Base-by-base conservation (phyloP, 1,140 invertebrate species). In the Bombus polaris region DNA sequence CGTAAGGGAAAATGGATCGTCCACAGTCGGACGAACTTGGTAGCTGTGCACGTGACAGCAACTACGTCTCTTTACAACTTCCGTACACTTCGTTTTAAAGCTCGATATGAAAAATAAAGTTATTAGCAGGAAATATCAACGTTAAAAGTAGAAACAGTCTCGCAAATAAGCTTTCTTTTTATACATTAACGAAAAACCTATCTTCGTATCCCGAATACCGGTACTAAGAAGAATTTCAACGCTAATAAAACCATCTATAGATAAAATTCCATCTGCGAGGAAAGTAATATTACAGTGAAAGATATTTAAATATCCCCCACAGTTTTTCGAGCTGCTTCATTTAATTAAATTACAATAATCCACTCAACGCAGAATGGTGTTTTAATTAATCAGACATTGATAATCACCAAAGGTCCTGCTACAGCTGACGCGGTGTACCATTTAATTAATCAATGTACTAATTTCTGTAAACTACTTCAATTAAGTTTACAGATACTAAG, bases 1-100 rank as follows among this genome's bases (percentile, higher is more conserved):
- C 18, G n/a, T 28, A 65, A n/a, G 57, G 53, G 28, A 62, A 77
- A 77, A 77, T 77, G 75, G 57, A 77, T 77, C 53, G 57, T 77
- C 59, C 13, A 39, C 13, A 39, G 75, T 65, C 57, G 28, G 25
- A 39, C 22, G 28, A 77, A 77, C 57, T 77, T 77, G 6, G 12
- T 62, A 42, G 18, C 75, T 42, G 32, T 66, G 32, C n/a, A 77
- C 37, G 75, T 25, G 75, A 62, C 75, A 62, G 59, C 18, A 32
- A 42, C 28, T 25, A 44, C 10, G n/a, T 35, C 28, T 32, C 59
- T 44, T 44, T 65, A 32, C 15, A 32, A 78, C 76, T 65, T 78
- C 59, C 2, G 35, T 13, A 5, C 39, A 32, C 18, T 25, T 65
- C 35, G 15, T 25, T 78, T 65, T 44, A 2, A 65, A 44, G 42